These are phyloP conservation scores for Phaedon cochleariae DNA, from an alignment of 2,888 invertebrate genomes.

Conservation along the genomic window DNA sequence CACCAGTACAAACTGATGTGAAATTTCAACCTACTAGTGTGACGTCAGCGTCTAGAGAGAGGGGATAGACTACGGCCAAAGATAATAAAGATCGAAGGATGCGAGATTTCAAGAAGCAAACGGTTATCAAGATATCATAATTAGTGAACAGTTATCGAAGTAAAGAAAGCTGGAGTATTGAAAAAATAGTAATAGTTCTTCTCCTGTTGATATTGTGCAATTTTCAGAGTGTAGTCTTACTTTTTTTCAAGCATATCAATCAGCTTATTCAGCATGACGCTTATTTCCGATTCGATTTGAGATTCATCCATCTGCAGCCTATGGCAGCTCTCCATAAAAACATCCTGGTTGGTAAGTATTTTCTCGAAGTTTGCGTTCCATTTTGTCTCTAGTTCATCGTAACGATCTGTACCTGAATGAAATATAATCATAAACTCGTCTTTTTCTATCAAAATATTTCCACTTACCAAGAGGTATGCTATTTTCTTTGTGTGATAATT, in stretches of 20 bases:
- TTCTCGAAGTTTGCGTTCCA: slow-evolving; percentile 66
- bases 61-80: no score
- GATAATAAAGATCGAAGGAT: no score
- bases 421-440: background rate
- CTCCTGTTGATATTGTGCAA: no score
- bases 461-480: slow-evolving; percentile 32
- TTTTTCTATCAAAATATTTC: slow-evolving; percentile 37
- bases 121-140: no score
- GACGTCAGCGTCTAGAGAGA: no score
- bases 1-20: no score
- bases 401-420: slow-evolving; percentile 41
- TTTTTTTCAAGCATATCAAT: slow-evolving; percentile 71
- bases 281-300: slow-evolving; percentile 67
- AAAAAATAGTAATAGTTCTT: no score
- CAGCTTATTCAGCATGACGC: slow-evolving; percentile 70
- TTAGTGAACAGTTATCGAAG: no score
- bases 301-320: slow-evolving; percentile 73
- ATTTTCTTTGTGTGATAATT: slow-evolving; percentile 45
- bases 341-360: slow-evolving; percentile 69
- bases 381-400: slow-evolving; percentile 47
- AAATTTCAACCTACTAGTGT: no score
- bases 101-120: no score
- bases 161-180: no score
- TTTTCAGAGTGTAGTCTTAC: slow-evolving; percentile 65
- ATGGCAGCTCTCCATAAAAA: slow-evolving; percentile 73